Evolutionary conservation across 2,113 vertebrate species (phyloP).

Genomic region (Pteruthius melanotis): DNA sequence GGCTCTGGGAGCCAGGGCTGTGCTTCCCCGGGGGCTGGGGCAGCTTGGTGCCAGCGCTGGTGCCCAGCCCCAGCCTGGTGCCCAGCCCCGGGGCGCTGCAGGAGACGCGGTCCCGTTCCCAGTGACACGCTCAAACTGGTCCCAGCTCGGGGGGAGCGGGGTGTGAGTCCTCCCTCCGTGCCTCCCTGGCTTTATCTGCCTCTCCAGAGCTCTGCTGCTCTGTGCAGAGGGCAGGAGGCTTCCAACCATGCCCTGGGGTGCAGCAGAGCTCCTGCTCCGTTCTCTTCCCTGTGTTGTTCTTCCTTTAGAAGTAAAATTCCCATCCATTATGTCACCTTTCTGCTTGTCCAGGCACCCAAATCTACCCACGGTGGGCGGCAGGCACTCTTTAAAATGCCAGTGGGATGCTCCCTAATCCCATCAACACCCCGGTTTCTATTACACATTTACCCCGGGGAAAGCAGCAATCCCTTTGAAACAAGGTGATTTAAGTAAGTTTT

Average conservation of each 20-base stretch:
- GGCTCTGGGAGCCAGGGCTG: background rate
- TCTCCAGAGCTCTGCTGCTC: background rate
- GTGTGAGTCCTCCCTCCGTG: background rate
- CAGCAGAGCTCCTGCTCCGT: background rate
- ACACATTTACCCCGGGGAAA: background rate
- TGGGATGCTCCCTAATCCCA: background rate
- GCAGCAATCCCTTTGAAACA: background rate
- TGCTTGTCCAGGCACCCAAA: background rate
- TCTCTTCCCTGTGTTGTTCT: background rate
- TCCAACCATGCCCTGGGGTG: background rate
- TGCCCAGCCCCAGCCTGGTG: background rate
- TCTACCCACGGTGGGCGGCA: background rate
- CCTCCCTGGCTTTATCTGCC: background rate
- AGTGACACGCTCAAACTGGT: background rate
- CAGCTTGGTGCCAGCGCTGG: background rate
- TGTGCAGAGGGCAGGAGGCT: background rate
- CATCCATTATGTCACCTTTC: background rate
- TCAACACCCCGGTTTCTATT: background rate
- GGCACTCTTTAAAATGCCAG: background rate
- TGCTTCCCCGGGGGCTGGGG: background rate
- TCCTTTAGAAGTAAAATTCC: background rate
- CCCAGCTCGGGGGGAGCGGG: accelerated
- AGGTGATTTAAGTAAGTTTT: background rate
- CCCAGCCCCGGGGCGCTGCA: background rate
- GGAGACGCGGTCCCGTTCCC: background rate